Conservation (phyloP, 1,140 invertebrate genomes). For the Melipona quadrifasciata region DNA sequence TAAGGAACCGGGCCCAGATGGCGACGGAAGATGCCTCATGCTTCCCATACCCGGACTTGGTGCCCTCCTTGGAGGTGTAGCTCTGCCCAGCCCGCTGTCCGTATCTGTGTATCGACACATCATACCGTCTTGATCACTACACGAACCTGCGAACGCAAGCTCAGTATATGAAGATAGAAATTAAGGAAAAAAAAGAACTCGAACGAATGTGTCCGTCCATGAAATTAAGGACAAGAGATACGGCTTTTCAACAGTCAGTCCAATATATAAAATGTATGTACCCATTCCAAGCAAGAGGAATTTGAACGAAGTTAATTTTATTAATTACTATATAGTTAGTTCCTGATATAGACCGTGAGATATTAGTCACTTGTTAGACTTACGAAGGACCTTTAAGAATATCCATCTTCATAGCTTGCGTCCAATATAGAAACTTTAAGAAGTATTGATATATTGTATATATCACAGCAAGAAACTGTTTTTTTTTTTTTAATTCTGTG, state of each 20-base stretch:
- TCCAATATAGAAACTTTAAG: conserved; percentile 29
- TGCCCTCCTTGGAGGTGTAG: conserved; percentile 90
- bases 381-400: conserved; percentile 52
- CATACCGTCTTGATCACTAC: conserved; percentile 65
- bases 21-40: conserved; percentile 86
- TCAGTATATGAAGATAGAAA: conserved; percentile 67
- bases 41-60: conserved; percentile 88
- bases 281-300: conserved; percentile 53
- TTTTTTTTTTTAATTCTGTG: conserved; percentile 11
- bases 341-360: conserved; percentile 39
- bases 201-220: conserved; percentile 33
- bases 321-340: conserved; percentile 57
- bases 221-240: conserved; percentile 31
- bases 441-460: conserved; percentile 9
- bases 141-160: conserved; percentile 62
- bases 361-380: conserved; percentile 68
- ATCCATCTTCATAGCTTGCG: conserved; percentile 54
- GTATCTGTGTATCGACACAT: conserved; percentile 84
- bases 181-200: conserved; percentile 49
- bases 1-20: conserved; percentile 91
- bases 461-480: not conserved
- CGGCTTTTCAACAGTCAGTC: not conserved
- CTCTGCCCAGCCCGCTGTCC: conserved; percentile 90
- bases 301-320: conserved; percentile 35
- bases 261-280: conserved; percentile 8